These are phyloP conservation scores for Nebria ingens DNA, from an alignment of 1,140 invertebrate genomes.

Conservation along the genomic window DNA sequence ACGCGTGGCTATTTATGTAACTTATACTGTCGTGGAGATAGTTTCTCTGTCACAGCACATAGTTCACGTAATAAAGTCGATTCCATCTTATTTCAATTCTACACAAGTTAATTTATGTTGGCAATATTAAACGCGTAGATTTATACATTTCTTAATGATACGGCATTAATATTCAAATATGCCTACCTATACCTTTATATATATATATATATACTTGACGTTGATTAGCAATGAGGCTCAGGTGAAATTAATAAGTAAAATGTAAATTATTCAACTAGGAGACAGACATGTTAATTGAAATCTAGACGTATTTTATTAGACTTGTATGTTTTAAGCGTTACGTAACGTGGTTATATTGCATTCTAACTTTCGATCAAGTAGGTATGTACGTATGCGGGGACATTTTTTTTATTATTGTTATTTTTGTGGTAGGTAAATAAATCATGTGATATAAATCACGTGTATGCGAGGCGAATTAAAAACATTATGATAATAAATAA, in stretches of 20 bases:
- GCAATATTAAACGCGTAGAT: neutral
- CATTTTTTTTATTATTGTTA: neutral
- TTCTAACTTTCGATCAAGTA: too few relatives aligned
- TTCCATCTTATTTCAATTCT: neutral
- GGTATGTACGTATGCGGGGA: neutral
- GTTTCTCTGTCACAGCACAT: too few relatives aligned
- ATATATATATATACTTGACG: neutral
- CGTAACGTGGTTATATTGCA: too few relatives aligned
- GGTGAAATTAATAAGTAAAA: too few relatives aligned
- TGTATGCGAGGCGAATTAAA: neutral
- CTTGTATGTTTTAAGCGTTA: too few relatives aligned
- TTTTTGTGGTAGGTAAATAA: neutral
- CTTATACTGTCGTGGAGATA: neutral
- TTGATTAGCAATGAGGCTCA: too few relatives aligned
- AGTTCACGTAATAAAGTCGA: neutral
- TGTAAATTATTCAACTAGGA: too few relatives aligned
- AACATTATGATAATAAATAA: conserved; percentile 8
- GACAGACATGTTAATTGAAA: neutral
- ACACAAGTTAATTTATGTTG: neutral
- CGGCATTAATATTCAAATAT: neutral
- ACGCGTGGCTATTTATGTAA: neutral
- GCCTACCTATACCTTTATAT: neutral
- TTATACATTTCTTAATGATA: neutral
- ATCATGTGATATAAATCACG: neutral
- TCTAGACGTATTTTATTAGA: neutral